Percentiles rank a stretch among this genome's conserved stretches.
These are phyloP conservation scores for Dissostichus mawsoni DNA, from an alignment of 2,113 vertebrate genomes.

Conservation along the genomic window DNA sequence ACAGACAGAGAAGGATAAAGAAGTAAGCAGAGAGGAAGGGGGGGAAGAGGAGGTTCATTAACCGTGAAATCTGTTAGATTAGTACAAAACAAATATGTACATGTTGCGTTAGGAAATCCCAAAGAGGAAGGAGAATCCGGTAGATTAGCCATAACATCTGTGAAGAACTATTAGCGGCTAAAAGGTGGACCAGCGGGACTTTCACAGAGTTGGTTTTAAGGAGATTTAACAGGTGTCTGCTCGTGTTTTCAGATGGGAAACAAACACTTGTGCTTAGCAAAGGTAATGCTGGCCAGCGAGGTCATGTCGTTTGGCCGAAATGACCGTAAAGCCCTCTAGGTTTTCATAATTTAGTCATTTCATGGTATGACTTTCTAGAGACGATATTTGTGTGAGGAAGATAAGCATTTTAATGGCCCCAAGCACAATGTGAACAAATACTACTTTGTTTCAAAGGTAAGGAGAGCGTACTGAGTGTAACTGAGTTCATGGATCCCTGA, in stretches of 20 bases:
- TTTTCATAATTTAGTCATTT: slow-evolving; percentile 35
- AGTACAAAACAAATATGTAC: slow-evolving; percentile 40
- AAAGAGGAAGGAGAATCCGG: slow-evolving; percentile 19
- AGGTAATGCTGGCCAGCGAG: slow-evolving; percentile 14
- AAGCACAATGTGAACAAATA: slow-evolving; percentile 3
- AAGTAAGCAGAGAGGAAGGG: slow-evolving; percentile 23
- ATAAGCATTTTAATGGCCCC: slow-evolving; percentile 4
- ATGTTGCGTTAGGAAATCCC: slow-evolving; percentile 32
- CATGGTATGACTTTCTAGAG: slow-evolving; percentile 1
- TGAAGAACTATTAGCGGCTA: slow-evolving; percentile 22
- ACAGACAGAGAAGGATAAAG: slow-evolving; percentile 38
- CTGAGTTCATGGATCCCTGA: slow-evolving; percentile 7
- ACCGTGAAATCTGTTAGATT: slow-evolving; percentile 53
- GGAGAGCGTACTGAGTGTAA: slow-evolving; percentile 7
- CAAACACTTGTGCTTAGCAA: slow-evolving; percentile 21
- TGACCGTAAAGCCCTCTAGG: slow-evolving; percentile 4
- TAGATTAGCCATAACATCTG: slow-evolving; percentile 33
- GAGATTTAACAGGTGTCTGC: slow-evolving; percentile 54
- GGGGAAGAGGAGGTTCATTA: slow-evolving; percentile 32
- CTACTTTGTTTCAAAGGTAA: slow-evolving; percentile 2
- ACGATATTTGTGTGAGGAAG: background rate
- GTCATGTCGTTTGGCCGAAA: slow-evolving; percentile 18
- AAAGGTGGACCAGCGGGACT: slow-evolving; percentile 25
- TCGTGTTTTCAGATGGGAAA: slow-evolving; percentile 44
- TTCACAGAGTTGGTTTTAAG: slow-evolving; percentile 52